phyloP scores from a whole-genome alignment of 1,140 invertebrate genomes.

The Drosophila parabipectinata region DNA sequence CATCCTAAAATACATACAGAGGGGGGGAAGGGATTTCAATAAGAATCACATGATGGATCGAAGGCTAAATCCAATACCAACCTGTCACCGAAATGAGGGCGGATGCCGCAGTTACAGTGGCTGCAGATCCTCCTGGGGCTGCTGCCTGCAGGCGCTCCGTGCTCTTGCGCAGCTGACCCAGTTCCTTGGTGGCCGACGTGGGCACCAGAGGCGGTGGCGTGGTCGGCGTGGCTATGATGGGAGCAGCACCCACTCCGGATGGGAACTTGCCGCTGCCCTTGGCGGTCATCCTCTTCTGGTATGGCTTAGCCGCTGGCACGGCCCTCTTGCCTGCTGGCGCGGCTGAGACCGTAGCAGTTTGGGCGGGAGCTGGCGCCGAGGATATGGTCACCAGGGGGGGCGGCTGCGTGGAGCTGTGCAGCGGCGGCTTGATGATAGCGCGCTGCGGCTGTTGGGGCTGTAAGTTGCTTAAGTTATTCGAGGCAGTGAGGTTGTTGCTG shows the following conservation, averaged over 20 bases:
- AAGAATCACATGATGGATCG: neutral
- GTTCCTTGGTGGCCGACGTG: conserved; percentile 59
- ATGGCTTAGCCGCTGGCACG: conserved; percentile 57
- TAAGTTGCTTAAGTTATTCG: conserved; percentile 54
- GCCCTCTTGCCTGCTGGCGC: conserved; percentile 54
- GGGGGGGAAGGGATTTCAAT: neutral
- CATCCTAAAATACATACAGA: neutral
- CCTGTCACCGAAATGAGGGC: neutral
- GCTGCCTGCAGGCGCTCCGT: conserved; percentile 12
- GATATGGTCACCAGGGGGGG: conserved; percentile 79
- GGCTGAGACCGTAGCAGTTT: conserved; percentile 20
- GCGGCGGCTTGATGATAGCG: conserved; percentile 51
- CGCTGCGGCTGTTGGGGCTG: conserved; percentile 35
- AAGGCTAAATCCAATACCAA: neutral
- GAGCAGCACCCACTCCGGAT: conserved; percentile 14
- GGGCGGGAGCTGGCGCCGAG: conserved; percentile 9
- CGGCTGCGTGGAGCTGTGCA: conserved; percentile 56
- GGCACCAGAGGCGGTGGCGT: conserved; percentile 77
- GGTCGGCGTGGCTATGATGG: conserved; percentile 74
- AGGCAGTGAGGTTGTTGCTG: conserved; percentile 39
- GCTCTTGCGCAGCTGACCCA: conserved; percentile 57
- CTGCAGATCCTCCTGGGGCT: neutral
- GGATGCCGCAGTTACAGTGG: neutral
- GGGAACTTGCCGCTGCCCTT: conserved; percentile 31
- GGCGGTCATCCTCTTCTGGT: conserved; percentile 58